A percentile compares a stretch with the other conserved stretches of the same genome.
phyloP scores from a whole-genome alignment of 2,113 vertebrate genomes.

The Gnathonemus longibarbis region DNA sequence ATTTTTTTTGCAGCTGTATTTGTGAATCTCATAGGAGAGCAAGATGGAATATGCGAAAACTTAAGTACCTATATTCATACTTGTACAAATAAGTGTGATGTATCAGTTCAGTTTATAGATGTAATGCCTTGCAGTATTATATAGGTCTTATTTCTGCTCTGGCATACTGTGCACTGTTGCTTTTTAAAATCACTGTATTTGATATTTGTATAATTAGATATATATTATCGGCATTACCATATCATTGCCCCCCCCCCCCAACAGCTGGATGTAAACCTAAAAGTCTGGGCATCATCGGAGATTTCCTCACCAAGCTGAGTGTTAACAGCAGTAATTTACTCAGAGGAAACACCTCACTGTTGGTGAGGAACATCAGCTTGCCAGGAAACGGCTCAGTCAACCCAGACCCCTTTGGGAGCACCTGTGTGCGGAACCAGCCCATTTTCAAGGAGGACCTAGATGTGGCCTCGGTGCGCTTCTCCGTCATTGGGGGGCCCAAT shows the following conservation, averaged over 20 bases:
- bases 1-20: background rate
- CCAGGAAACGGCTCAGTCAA: background rate
- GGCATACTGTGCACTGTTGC: background rate
- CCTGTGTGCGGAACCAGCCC: constrained; percentile 65
- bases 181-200: background rate
- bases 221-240: background rate
- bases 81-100: background rate
- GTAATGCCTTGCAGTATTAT: background rate
- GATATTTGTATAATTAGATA: background rate
- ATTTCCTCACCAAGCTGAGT: constrained; percentile 36
- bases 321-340: constrained; percentile 33
- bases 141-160: background rate
- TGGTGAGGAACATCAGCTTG: rapidly evolving
- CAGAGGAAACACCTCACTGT: constrained; percentile 22
- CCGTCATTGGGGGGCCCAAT: constrained; percentile 52
- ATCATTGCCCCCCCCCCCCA: constrained; percentile 16
- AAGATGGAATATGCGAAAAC: background rate
- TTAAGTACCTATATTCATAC: background rate
- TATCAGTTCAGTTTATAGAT: background rate
- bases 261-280: constrained; percentile 59
- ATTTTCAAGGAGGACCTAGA: constrained; percentile 77
- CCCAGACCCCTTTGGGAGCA: background rate
- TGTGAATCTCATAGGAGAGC: background rate
- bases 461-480: constrained; percentile 73
- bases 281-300: constrained; percentile 46